Conservation (phyloP, 2,113 vertebrate genomes). For the Oenanthe melanoleuca region DNA sequence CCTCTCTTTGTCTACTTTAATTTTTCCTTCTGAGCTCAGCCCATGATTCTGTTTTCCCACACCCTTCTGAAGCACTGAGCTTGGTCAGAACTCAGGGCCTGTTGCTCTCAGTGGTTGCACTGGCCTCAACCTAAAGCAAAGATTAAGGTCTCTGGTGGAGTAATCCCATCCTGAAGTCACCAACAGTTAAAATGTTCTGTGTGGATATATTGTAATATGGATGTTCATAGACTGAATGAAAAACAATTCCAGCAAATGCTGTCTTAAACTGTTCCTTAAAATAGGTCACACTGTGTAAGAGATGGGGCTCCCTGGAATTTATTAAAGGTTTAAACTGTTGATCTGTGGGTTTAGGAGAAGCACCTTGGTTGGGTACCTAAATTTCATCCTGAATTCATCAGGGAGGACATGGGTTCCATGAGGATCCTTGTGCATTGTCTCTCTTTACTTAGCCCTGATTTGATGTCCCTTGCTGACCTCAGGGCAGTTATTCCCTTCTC, state of each 20-base stretch:
- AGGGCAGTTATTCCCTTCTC: not conserved
- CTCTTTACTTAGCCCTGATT: not conserved
- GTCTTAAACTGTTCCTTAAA: not conserved
- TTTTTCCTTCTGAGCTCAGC: not conserved
- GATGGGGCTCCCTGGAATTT: not conserved
- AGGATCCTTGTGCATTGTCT: not conserved
- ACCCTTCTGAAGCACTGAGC: not conserved
- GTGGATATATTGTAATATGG: too few relatives aligned
- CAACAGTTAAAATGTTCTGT: not conserved
- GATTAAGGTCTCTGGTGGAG: not conserved
- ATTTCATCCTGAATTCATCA: fast-evolving
- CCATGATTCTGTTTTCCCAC: not conserved
- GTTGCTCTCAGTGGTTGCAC: not conserved
- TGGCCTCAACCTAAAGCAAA: not conserved
- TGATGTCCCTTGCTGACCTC: not conserved
- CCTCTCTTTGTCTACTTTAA: not conserved
- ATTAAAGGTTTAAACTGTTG: not conserved
- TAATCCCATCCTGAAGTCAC: not conserved
- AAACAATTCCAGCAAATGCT: not conserved
- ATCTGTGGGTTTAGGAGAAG: not conserved
- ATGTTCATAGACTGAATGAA: not conserved
- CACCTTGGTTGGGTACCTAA: not conserved
- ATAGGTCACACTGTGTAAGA: fast-evolving
- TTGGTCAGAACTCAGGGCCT: not conserved
- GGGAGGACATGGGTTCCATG: not conserved